Percentiles rank a stretch among this genome's conserved stretches.
Conservation (phyloP, 1,140 invertebrate genomes). For the Drosophila virilis region DNA sequence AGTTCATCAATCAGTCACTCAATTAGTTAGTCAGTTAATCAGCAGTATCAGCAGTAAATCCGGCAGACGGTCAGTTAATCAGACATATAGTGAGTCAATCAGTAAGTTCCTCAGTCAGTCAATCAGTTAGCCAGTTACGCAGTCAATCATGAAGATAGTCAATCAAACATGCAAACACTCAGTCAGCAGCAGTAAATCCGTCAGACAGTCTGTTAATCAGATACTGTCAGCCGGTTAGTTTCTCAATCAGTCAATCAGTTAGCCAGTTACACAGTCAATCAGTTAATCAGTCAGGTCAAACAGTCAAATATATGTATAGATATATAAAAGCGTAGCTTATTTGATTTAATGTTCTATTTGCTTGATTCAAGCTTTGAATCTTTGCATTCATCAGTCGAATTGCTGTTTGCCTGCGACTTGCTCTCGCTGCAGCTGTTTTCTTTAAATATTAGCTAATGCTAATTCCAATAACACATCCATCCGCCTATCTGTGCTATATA, state of each 20-base stretch:
- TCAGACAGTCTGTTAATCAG: too few species aligned
- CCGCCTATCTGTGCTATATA: neutral
- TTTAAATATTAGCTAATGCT: conserved; percentile 37
- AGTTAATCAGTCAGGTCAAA: neutral
- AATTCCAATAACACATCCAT: conserved; percentile 14
- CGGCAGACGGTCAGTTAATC: neutral
- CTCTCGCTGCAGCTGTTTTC: neutral
- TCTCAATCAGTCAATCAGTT: too few species aligned
- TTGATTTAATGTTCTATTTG: conserved; percentile 3
- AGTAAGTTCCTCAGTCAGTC: neutral
- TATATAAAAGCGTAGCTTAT: too few species aligned
- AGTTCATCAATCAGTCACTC: too few species aligned
- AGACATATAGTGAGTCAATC: neutral
- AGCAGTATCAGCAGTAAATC: neutral
- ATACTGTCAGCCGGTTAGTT: too few species aligned
- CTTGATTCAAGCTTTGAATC: neutral
- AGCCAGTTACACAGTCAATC: neutral
- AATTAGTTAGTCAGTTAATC: neutral
- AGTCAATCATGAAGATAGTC: neutral
- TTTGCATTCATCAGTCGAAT: neutral
- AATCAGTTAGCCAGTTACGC: too few species aligned
- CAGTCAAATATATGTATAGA: neutral
- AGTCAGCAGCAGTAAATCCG: too few species aligned
- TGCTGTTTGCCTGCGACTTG: neutral
- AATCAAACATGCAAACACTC: too few species aligned